Evolutionary conservation across 1,140 invertebrate genomes (phyloP), one percentile per base, ranked within the genome.

Genomic region (Carcinoscorpius rotundicauda): DNA sequence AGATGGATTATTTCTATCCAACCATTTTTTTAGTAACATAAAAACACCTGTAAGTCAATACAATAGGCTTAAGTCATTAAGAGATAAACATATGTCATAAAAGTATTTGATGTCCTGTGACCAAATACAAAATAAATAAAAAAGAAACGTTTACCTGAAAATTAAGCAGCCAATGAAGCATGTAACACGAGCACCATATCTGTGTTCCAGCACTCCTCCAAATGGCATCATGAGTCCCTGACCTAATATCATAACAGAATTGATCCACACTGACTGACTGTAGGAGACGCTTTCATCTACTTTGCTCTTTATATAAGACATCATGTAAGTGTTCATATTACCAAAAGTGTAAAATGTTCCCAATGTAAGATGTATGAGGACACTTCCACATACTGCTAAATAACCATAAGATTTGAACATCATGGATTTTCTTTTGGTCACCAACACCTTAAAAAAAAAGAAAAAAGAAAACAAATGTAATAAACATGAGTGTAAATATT

Each of bases 251-350:
- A 72, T 67, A 4, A 74, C 59, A 5, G 76, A 72, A 70, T 70
- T 73, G 3, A 79, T 72, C 78, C 78, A 79, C 6, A 77, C 71
- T 52, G 75, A 73, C 49, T 76, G 68, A 8, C 72, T 71, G 64
- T 77, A 78, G 5, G 67, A 72, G 50, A 78, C 67, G 53, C 70
- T 69, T 60, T 50, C 70, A 66, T 65, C 70, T 10, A 69, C 71
- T 51, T 65, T 58, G 49, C 61, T 58, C 53, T 75, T 72, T 51
- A 80, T 69, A 67, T 78, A 81, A 0, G 79, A 80, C 8, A 74
- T 77, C 67, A 81, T 70, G 68, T 81, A 81, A 6, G 79, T 78
- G 59, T 72, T 77, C 66, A 81, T 70, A 65, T 67, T 69, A 67
- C 74, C 74, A 66, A 75, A 72, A 52, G 73, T 72, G 64, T 74